Conservation (phyloP, 2,113 vertebrate species). For the Scopus umbretta region DNA sequence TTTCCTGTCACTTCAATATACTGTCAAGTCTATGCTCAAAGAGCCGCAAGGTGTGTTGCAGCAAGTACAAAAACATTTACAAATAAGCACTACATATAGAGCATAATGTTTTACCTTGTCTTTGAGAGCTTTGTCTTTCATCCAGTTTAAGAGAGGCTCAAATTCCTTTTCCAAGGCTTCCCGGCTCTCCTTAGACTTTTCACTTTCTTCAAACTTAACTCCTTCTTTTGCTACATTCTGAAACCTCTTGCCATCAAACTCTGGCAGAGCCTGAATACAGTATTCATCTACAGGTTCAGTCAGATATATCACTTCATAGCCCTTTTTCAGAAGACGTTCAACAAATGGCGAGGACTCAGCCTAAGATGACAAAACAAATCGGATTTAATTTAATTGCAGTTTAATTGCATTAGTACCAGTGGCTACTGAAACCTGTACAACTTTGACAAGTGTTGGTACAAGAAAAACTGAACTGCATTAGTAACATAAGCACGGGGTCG, state of each 20-base stretch:
- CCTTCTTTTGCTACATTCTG: slow-evolving; percentile 99
- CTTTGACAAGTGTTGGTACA: fast-evolving
- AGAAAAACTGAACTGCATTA: not conserved
- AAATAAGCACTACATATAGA: not conserved
- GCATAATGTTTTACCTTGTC: slow-evolving; percentile 79
- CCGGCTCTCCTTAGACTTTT: slow-evolving; percentile 89
- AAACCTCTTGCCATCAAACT: slow-evolving; percentile 97
- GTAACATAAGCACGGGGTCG: not conserved
- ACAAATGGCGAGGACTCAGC: slow-evolving; percentile 97
- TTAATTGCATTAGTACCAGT: not conserved
- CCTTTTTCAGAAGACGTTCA: slow-evolving; percentile 93
- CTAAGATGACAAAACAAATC: slow-evolving; percentile 55
- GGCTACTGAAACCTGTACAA: not conserved
- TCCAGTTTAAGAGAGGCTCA: slow-evolving; percentile 92
- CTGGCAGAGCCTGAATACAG: slow-evolving; percentile 95
- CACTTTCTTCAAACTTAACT: slow-evolving; percentile 94
- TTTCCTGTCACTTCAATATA: not conserved
- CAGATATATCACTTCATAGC: slow-evolving; percentile 97
- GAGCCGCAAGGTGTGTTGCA: not conserved
- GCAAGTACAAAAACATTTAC: not conserved
- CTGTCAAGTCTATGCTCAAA: not conserved
- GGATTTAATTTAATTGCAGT: too few relatives aligned
- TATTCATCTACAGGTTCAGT: slow-evolving; percentile 98
- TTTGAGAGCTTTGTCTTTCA: slow-evolving; percentile 94
- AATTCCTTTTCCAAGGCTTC: slow-evolving; percentile 92